Base-by-base conservation (phyloP, 2,888 invertebrate genomes). In the Gastrophysa polygoni region DNA sequence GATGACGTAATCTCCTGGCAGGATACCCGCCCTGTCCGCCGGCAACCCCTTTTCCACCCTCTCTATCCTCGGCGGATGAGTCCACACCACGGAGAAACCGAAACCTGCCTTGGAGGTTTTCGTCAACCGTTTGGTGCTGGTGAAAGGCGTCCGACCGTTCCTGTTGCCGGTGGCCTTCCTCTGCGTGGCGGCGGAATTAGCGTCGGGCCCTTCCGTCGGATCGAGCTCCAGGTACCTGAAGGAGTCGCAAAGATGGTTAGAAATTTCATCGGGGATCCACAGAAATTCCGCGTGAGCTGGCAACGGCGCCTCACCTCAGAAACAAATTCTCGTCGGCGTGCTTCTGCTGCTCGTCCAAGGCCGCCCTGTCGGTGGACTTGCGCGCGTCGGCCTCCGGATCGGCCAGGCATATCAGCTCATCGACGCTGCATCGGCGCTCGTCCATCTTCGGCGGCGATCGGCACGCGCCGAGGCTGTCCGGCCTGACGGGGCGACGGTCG, bases 1-100 rank as follows among this genome's bases (percentile, higher is more conserved):
- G 67, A 95, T 93, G 67, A 95, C 89, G 82, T 93, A 92, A 80
- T 94, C 94, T 14, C 93, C 94, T 1, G 93, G 91, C 66, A 89
- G 82, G 10, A 94, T 86, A 4, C 93, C 94, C 3, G 91, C 90
- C n/a, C 88, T 86, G 66, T 93, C 94, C 0, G 94, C 94, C 4
- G 93, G 90, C 11, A 92, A 85, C 2, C 91, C 91, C 0, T 90
- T 87, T 63, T 93, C 93, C 11, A 94, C 91, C 61, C 93, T 85
- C 77, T 94, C 94, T 46, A 95, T 91, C 18, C 93, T 85, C 2
- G 94, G 94, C 0, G 94, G 94, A 75, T 92, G 88, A 5, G 93
- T 94, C 94, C 94, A 94, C 0, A 93, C 93, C 56, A 94, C 89
- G 4, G 93, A 93, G 82, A 94, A 94, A 14, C 94, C 94, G 72